These are phyloP conservation scores for Papilio aristodemus DNA, from an alignment of 1,140 invertebrate species.

Conservation along the genomic window DNA sequence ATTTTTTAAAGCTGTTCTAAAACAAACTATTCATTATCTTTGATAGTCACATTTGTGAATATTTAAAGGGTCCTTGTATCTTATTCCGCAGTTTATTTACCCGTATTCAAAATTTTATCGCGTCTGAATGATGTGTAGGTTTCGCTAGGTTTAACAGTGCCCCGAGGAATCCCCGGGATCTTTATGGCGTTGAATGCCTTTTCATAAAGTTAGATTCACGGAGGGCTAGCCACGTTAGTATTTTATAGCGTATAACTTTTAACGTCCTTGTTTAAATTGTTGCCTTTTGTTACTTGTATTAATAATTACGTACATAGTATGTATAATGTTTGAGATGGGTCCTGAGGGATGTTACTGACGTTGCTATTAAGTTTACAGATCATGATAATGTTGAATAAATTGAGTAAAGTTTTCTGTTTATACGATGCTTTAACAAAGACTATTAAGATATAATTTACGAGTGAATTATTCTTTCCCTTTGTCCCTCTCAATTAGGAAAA, in stretches of 20 bases:
- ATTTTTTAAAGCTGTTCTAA: too few species aligned
- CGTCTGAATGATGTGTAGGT: constrained; percentile 7
- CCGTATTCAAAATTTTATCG: constrained; percentile 1
- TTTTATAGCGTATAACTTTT: not conserved
- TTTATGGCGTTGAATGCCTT: constrained; percentile 1
- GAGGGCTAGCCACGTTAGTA: not conserved
- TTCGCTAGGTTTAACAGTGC: constrained; percentile 1
- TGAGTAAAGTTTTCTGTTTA: too few species aligned
- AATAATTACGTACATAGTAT: not conserved
- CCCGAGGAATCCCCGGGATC: not conserved
- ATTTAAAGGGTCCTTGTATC: not conserved
- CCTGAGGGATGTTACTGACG: not conserved
- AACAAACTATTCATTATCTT: too few species aligned
- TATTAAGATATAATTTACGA: too few species aligned
- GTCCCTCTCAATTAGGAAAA: too few species aligned
- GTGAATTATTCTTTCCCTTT: too few species aligned
- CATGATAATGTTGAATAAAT: too few species aligned
- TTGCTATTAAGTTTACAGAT: not conserved
- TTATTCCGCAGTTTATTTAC: constrained; percentile 1
- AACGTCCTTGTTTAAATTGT: not conserved
- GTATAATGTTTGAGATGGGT: not conserved
- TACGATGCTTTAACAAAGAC: too few species aligned
- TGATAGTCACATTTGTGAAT: not conserved
- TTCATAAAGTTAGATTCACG: constrained; percentile 5
- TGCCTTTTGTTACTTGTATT: not conserved